phyloP scores from a whole-genome alignment of 2,113 vertebrate species.

The Mesocricetus auratus region DNA sequence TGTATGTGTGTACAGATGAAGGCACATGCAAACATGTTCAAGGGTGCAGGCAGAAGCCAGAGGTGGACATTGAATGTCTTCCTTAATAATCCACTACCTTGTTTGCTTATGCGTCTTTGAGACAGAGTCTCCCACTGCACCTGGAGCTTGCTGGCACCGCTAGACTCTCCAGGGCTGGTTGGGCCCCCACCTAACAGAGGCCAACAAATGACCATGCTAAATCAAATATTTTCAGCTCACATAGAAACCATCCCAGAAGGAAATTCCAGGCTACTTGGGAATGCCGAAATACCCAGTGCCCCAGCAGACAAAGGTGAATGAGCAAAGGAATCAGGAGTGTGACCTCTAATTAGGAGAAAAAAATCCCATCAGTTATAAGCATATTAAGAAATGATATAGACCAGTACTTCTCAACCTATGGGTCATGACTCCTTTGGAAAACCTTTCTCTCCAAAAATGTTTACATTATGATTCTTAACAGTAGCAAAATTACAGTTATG shows the following conservation, averaged over 20 bases:
- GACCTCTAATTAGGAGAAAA: constrained; percentile 16
- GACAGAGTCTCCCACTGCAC: background rate
- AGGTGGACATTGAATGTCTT: background rate
- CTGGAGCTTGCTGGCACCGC: background rate
- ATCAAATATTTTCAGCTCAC: background rate
- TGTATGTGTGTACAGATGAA: background rate
- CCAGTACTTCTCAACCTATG: background rate
- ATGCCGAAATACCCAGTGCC: background rate
- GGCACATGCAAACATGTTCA: background rate
- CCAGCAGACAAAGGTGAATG: constrained; percentile 5
- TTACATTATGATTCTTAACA: background rate
- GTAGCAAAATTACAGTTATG: background rate
- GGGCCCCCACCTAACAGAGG: background rate
- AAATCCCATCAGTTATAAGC: constrained; percentile 19
- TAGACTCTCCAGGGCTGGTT: background rate
- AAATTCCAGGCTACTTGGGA: constrained; percentile 7
- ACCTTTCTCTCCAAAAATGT: background rate
- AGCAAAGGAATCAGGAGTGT: background rate
- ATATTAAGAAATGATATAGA: constrained; percentile 25
- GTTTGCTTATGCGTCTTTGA: background rate
- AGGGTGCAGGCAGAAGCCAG: no score
- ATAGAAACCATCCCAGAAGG: background rate
- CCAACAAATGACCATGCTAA: background rate
- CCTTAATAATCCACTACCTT: background rate
- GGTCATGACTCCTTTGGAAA: background rate